These are phyloP conservation scores for Chunga burmeisteri DNA, from an alignment of 2,113 vertebrate genomes.

Conservation along the genomic window DNA sequence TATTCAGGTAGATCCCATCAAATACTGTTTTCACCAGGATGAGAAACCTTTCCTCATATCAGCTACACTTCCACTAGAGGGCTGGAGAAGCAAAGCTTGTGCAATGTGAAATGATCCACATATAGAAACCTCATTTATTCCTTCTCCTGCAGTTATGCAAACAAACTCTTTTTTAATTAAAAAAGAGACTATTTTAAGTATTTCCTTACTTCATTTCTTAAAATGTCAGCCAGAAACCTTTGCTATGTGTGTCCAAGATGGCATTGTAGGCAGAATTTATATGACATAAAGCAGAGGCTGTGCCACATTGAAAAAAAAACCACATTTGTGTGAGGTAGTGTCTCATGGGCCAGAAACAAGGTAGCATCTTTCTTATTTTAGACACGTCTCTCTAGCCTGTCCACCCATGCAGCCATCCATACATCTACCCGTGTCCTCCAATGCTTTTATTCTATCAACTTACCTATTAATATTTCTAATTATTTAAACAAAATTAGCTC, in stretches of 20 bases:
- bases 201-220: not conserved
- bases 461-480: constrained; percentile 49
- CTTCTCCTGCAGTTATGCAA: not conserved
- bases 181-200: not conserved
- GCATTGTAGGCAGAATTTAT: not conserved
- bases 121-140: not conserved
- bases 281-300: not conserved
- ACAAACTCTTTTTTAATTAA: not conserved
- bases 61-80: constrained; percentile 43
- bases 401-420: not conserved
- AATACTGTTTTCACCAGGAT: accelerated
- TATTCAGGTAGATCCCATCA: not conserved
- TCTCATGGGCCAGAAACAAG: not conserved
- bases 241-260: not conserved
- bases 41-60: not conserved
- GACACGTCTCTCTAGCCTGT: not conserved
- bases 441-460: not conserved
- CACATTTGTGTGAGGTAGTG: not conserved
- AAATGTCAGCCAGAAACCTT: not conserved
- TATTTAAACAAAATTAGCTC: constrained; percentile 43
- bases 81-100: constrained; percentile 15
- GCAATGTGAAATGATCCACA: not conserved
- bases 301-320: accelerated
- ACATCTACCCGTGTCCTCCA: not conserved
- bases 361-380: not conserved